Conservation (phyloP, 2,888 invertebrate species). For the Eilema caniola region DNA sequence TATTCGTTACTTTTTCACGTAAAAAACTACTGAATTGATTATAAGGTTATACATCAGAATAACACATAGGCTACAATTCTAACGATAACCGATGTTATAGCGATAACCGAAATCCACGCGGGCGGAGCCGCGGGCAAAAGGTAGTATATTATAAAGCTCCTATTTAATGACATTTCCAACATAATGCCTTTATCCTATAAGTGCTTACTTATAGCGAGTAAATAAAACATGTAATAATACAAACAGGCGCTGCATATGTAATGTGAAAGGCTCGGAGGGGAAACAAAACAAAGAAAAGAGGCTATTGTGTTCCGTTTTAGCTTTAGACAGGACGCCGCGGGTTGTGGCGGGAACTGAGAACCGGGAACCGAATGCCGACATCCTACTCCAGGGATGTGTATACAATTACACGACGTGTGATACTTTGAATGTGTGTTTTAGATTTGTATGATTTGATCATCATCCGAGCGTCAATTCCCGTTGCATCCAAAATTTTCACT, state of each 20-base stretch:
- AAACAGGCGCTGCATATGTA: slow-evolving; percentile 32
- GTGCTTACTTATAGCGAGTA: neutral
- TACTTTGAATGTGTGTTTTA: neutral
- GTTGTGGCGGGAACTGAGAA: slow-evolving; percentile 19
- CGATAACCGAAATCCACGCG: too few species aligned
- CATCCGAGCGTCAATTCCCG: too few species aligned
- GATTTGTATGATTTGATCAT: too few species aligned
- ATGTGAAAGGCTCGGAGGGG: slow-evolving; percentile 41
- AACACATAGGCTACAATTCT: too few species aligned
- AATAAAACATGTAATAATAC: slow-evolving; percentile 35
- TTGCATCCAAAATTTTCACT: too few species aligned
- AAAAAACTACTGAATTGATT: too few species aligned
- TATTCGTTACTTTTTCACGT: too few species aligned
- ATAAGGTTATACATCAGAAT: too few species aligned
- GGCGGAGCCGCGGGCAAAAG: too few species aligned
- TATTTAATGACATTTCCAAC: too few species aligned
- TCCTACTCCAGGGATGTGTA: slow-evolving; percentile 13
- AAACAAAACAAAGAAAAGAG: slow-evolving; percentile 42
- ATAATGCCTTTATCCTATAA: neutral
- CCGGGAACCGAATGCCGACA: slow-evolving; percentile 10
- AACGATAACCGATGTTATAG: too few species aligned
- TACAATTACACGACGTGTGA: slow-evolving; percentile 8
- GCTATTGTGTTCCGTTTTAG: slow-evolving; percentile 42
- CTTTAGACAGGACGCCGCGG: slow-evolving; percentile 22
- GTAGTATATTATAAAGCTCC: too few species aligned